Base-by-base conservation (phyloP, 2,888 invertebrate genomes). In the Cetonia aurata region DNA sequence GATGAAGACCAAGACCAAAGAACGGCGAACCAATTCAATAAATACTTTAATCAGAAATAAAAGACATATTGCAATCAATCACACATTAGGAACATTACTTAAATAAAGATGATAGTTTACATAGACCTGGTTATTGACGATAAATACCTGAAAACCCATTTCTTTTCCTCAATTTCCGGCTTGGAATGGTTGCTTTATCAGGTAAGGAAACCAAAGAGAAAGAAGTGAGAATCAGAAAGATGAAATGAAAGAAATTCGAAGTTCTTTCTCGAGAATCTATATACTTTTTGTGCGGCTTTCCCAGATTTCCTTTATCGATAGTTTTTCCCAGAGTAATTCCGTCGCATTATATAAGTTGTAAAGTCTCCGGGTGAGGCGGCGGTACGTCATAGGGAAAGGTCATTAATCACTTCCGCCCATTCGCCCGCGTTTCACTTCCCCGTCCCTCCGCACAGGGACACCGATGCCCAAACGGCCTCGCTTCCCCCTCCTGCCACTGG, bases 321-420 rank as follows among this genome's bases (percentile, higher is more conserved):
- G 67, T 67, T 67, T 55, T 67, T 67, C 56, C 48, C 46, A 50
- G 62, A 62, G 62, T 67, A 67, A 67, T 67, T 67, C 56, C 56
- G 56, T 56, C 56, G 67, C 55, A 67, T 55, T 55, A 67, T 46
- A 67, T 56, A 67, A 67, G 67, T 56, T 67, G 67, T 67, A 67
- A 67, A 67, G 67, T 67, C 67, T 56, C 56, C 33, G 44, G 31
- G 46, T 67, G 56, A 56, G 46, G 59, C 67, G 67, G 57, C 44
- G 41, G 50, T 57, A 67, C 52, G 67, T 67, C 66, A 44, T 46
- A 59, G 42, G 59, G 71, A 57, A 57, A 65, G 48, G 67, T 53
- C 67, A 50, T 57, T 71, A 57, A 59, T 67, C 55, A 67, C 71
- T 65, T 52, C 53, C 69, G 59, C 57, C 66, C 66, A 31, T 41